Percentiles rank a stretch among this genome's conserved stretches.
Conservation (phyloP, 2,113 vertebrate genomes). For the Lophochroa leadbeateri region DNA sequence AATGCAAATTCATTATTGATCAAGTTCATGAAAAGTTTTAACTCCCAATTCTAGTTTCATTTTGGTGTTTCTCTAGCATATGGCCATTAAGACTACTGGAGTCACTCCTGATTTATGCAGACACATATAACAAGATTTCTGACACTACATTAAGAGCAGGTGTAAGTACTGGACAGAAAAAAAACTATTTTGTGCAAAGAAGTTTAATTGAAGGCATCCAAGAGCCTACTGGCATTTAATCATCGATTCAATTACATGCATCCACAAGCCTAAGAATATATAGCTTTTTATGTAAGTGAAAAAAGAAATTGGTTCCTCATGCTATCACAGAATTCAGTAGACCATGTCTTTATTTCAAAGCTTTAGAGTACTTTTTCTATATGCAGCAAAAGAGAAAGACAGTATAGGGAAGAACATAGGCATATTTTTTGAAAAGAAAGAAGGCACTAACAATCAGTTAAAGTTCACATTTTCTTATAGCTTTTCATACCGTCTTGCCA, state of each 20-base stretch:
- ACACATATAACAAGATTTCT: neutral
- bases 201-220: neutral
- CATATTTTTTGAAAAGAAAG: neutral
- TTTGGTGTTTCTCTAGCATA: neutral
- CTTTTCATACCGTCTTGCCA: neutral
- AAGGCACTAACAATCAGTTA: neutral
- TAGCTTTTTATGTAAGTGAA: neutral
- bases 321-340: neutral
- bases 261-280: neutral
- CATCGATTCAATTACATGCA: neutral
- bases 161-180: neutral
- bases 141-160: neutral
- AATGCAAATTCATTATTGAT: conserved; percentile 5
- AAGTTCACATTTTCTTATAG: neutral
- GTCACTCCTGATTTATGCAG: neutral
- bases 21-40: neutral
- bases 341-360: neutral
- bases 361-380: neutral
- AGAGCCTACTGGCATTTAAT: neutral
- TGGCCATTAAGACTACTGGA: neutral
- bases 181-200: neutral
- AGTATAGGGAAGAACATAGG: neutral
- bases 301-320: neutral
- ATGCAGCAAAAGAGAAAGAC: neutral
- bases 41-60: neutral